Percentiles rank a stretch among this genome's conserved stretches.
Conservation (phyloP, 1,140 invertebrate genomes). For the Ooceraea biroi region DNA sequence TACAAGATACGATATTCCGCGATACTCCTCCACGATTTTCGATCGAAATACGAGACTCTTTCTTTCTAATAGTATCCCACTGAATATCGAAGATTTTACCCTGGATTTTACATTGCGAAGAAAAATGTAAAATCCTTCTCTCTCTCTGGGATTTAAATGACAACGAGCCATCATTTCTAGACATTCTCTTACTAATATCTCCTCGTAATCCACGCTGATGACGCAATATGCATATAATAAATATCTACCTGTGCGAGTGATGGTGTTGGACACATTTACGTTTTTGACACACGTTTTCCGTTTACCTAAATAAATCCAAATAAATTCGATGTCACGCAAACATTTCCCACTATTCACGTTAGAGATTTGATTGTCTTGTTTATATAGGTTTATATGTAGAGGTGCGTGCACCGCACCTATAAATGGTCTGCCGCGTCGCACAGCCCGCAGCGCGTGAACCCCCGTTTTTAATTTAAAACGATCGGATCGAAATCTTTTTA, state of each 20-base stretch:
- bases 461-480: slow-evolving; percentile 26
- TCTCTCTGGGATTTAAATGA: too few relatives aligned
- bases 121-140: too few relatives aligned
- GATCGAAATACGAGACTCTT: too few relatives aligned
- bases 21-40: too few relatives aligned
- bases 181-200: too few relatives aligned
- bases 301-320: slow-evolving; percentile 36
- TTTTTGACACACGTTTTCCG: slow-evolving; percentile 48
- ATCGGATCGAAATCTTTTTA: slow-evolving; percentile 16
- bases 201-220: too few relatives aligned
- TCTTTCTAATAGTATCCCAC: too few relatives aligned
- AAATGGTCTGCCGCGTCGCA: slow-evolving; percentile 41
- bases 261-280: slow-evolving; percentile 50
- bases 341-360: slow-evolving; percentile 66
- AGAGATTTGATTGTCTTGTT: slow-evolving; percentile 73
- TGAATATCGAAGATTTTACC: slow-evolving; percentile 8
- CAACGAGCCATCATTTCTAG: too few relatives aligned
- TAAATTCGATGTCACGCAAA: slow-evolving; percentile 65
- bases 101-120: too few relatives aligned
- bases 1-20: too few relatives aligned
- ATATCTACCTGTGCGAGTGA: not conserved
- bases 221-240: not conserved
- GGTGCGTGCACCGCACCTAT: slow-evolving; percentile 33
- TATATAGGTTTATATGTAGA: slow-evolving; percentile 19
- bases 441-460: slow-evolving; percentile 28